These are phyloP conservation scores for Muscina levida DNA, from an alignment of 2,888 invertebrate species.

Conservation along the genomic window DNA sequence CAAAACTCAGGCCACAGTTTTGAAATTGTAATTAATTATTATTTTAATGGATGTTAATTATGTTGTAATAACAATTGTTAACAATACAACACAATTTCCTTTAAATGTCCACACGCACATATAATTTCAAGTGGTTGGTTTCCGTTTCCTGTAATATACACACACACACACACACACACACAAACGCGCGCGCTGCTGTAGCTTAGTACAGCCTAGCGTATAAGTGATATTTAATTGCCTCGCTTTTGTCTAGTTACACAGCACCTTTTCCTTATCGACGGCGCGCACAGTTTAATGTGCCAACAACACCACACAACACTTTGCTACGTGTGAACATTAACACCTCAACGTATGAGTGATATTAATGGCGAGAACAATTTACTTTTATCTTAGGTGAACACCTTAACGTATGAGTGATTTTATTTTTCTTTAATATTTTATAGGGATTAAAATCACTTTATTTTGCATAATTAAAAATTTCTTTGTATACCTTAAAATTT, in stretches of 20 bases:
- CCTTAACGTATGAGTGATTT: too few species aligned
- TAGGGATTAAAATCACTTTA: too few species aligned
- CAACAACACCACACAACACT: not conserved
- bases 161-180: too few species aligned
- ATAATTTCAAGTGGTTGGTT: conserved; percentile 10
- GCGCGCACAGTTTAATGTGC: not conserved
- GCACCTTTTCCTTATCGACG: conserved; percentile 8
- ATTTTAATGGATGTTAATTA: not conserved
- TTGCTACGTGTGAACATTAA: not conserved
- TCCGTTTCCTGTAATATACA: conserved; percentile 8
- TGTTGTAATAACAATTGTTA: too few species aligned
- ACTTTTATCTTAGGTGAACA: not conserved
- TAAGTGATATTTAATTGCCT: conserved; percentile 38
- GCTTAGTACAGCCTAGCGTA: not conserved
- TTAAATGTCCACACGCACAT: conserved; percentile 11
- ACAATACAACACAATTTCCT: conserved; percentile 13
- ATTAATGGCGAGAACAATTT: conserved; percentile 4
- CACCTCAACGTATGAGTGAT: conserved; percentile 2
- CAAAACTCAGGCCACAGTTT: too few species aligned
- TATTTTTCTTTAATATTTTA: too few species aligned
- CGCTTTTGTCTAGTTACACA: not conserved
- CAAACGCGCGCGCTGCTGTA: not conserved
- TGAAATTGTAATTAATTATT: too few species aligned
- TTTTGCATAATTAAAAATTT: conserved; percentile 12
- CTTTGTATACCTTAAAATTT: too few species aligned